Evolutionary conservation across 2,797 vertebrate genomes (phyloP), one percentile per base, ranked within the genome.

Genomic region (Malurus leucopterus): DNA sequence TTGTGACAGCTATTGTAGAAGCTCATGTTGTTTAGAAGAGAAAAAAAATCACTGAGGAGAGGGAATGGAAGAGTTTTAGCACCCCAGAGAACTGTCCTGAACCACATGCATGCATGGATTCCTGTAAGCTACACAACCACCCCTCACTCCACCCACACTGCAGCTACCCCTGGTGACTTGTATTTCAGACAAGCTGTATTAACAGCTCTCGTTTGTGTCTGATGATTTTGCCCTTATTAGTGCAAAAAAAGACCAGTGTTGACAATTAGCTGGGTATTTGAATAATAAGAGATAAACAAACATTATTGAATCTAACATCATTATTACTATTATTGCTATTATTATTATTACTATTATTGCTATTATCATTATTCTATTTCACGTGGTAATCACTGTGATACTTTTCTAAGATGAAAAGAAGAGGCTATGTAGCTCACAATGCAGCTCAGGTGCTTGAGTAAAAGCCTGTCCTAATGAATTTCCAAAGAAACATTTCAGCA

Each of bases 91-190:
- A 24, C 11, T 73, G 17, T 43, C 9, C 57, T 65, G 51, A 64
- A 17, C 5, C 40, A 29, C 0, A 0, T 3, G 6, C 12, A 19
- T 34, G 2, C 19, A 23, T 29, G 9, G 2, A 0, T 46, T 55
- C 15, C 4, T 27, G 8, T 24, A 58, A 27, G 15, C 2, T 49
- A 19, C 3, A 4, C 2, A 64, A 29, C 3, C 40, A 64, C 2
- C 1, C 13, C 17, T 36, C 40, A 30, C 5, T 0, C 0, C 21
- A 82, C 3, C 3, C 38, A 54, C 4, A 18, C 11, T 59, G 24
- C 20, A 70, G 44, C 20, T 69, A 3, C 11, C 10, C 20, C 30
- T 57, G 21, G 9, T 11, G 18, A 65, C 17, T 8, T 44, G 8
- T 47, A 67, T 49, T 82, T 84, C 27, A 54, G 18, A 58, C 8